Evolutionary conservation across 1,140 invertebrate species (phyloP), one percentile per base, ranked within the genome.

Genomic region (Diploscapter pachys): DNA sequence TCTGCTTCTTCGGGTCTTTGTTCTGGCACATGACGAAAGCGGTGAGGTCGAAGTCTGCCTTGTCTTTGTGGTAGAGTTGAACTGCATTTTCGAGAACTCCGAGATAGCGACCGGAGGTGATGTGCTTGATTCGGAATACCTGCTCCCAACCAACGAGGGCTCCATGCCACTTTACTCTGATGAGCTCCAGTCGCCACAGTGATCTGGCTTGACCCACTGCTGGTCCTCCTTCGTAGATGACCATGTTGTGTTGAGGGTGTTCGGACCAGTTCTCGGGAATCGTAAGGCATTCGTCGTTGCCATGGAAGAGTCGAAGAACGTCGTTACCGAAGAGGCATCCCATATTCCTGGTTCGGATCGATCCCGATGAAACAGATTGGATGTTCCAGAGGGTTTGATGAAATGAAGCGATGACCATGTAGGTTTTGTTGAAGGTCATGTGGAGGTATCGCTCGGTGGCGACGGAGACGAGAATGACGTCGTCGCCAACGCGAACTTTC

Each of bases 321-420:
- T 99, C 96, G 2, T 96, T 96, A 64, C 96, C 96, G 87, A 99
- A 99, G 4, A 99, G 94, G 87, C 92, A 97, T 78, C 89, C 90
- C 61, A 98, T 93, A 86, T 95, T 95, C 87, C 96, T 95, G 90
- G 94, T 93, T 65, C 93, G 90, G 11, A 95, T 95, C 70, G 95
- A 93, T 69, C 97, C 97, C 4, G 96, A 98, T 57, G 95, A 95
- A 85, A 98, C 97, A 3, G 96, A 96, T 81, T 96, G 93, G 0
- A 99, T 95, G 9, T 95, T 98, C 97, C 97, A 99, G 85, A 99
- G 92, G 0, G 96, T 99, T 59, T 99, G 95, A 86, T 99, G 96
- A 88, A 99, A 99, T 66, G 95, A 98, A 4, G 97, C 97, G 86
- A 99, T 99, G 13, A 99, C 96, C 80, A 97, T 92, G 0, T 80